Base-by-base conservation (phyloP, 2,888 invertebrate species). In the Acholoe squamosa region DNA sequence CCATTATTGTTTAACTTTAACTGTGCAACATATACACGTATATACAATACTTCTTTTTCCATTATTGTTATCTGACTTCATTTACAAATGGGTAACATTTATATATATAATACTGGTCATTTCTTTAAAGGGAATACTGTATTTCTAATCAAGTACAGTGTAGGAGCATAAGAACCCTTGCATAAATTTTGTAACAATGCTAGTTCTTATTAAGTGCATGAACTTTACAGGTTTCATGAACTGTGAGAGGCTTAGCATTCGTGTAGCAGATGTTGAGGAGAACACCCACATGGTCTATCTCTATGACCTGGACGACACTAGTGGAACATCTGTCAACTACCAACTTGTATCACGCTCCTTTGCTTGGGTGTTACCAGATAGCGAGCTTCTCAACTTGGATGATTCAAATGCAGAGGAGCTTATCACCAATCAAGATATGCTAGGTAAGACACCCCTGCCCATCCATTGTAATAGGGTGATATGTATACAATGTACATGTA, bases 271-370 rank as follows among this genome's bases (percentile, higher is more conserved):
- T 5, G 86, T 86, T 0, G 86, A 86, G 3, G 25, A 25, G 0
- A 56, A 28, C 0, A 56, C 56, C 14, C 86, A 86, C 54, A 25
- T 54, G 51, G 86, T 86, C 25, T 86, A 86, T 28, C 86, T 86
- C 54, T 86, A 86, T 19, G 86, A 86, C 86, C 14, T 56, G 31
- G 52, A 10, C 3, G 86, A 86, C 14, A 5, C 0, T 5, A n/a
- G n/a, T 7, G 86, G 86, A 1, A 25, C 14, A 10, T 86, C 86
- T 5, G 28, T 86, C 54, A 86, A 86, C 56, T 25, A 22, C 28
- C 52, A 86, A 28, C 54, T 86, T 7, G 86, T 86, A 14, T 86
- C 86, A 1, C 52, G 33, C 16, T 22, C 28, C 56, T n/a, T 10
- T 31, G 86, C 86, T 1, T 86, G 86, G 86, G 28, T 54, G 28